A percentile compares a stretch with the other conserved stretches of the same genome.
phyloP scores from a whole-genome alignment of 2,797 vertebrate genomes.

The Myotis myotis region DNA sequence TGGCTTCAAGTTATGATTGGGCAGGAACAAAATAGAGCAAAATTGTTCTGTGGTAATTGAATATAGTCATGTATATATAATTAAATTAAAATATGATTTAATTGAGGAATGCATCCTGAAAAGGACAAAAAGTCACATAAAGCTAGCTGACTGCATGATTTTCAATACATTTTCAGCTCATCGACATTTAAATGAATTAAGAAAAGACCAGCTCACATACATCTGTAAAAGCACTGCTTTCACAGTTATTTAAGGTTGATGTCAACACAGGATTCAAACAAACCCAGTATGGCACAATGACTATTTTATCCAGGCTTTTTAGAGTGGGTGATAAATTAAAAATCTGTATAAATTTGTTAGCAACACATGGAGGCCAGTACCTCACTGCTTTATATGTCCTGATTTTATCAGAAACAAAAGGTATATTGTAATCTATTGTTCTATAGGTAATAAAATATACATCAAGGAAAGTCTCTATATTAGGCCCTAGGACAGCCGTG shows the following conservation, averaged over 20 bases:
- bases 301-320: background rate
- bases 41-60: background rate
- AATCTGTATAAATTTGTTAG: constrained; percentile 45
- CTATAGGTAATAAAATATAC: constrained; percentile 52
- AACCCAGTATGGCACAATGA: background rate
- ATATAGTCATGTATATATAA: background rate
- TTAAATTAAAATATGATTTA: constrained; percentile 47
- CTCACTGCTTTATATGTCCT: background rate
- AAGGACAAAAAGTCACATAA: constrained; percentile 11
- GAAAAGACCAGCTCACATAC: background rate
- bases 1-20: background rate
- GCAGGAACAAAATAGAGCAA: constrained; percentile 28
- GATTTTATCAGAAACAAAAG: constrained; percentile 51
- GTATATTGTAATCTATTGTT: background rate
- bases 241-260: background rate
- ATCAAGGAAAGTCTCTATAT: background rate
- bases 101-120: background rate
- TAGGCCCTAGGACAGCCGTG: no score
- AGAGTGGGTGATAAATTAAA: background rate
- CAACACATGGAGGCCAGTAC: background rate
- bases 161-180: background rate
- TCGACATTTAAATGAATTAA: background rate
- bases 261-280: background rate
- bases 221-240: background rate
- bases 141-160: background rate